Base-by-base conservation (phyloP, 1,140 invertebrate genomes). In the Caenorhabditis briggsae region DNA sequence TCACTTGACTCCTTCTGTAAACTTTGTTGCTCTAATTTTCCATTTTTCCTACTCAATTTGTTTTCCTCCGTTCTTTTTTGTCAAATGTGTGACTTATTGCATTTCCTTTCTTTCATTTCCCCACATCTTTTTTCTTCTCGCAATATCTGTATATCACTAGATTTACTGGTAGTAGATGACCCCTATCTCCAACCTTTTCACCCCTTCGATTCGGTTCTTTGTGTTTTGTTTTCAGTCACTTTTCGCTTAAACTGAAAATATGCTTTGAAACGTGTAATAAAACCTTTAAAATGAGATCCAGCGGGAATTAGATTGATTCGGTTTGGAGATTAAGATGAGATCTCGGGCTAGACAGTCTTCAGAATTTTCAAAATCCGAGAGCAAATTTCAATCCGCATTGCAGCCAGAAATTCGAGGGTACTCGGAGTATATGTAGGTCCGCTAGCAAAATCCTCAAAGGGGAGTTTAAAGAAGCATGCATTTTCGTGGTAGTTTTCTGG, bases 161-260 rank as follows among this genome's bases (percentile, higher is more conserved):
- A 61, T 61, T 61, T 61, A 61, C 59, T 61, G 59, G 59, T 61
- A 61, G 59, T 61, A 61, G 59, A 61, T 33, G 23, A 25, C 25
- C 59, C 59, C 23, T 23, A 3, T 33, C 14, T 23, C 9, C n/a
- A 18, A n/a, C n/a, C 14, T n/a, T 61, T 61, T 61, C 12, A 11
- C 50, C 50, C 11, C 59, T 25, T 25, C 9, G 12, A 61, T 61
- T 61, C 59, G 59, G 59, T 61, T 61, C 14, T 58, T n/a, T n/a
- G 16, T 61, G 18, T 61, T 61, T 11, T 33, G 25, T 61, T 61
- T 12, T 9, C 11, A 61, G 8, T 61, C n/a, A 23, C 23, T 58
- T 58, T 58, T 16, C 23, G 18, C 25, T 23, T 9, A 25, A 23
- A 11, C 25, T 9, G 8, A 61, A 61, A n/a, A 61, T 20, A n/a